Evolutionary conservation across 2,113 vertebrate species (phyloP), one percentile per base, ranked within the genome.

Genomic region (Sylvietta virens): DNA sequence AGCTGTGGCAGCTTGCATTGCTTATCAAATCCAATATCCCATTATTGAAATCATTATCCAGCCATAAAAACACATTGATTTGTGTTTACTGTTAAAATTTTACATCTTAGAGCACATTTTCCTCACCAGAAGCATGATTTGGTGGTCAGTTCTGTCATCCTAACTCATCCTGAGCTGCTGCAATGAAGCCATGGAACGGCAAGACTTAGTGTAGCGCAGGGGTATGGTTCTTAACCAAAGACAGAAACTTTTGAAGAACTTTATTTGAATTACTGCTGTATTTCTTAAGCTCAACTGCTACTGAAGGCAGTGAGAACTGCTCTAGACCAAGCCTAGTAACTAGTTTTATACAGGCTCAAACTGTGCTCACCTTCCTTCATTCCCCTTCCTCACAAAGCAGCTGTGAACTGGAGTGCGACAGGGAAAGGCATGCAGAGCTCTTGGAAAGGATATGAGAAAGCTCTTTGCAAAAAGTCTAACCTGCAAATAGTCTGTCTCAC

Each of bases 61-160:
- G 47, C 44, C 78, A 79, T 73, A 85, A 90, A 89, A 89, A 42
- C 39, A 64, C 37, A 82, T 76, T 94, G 89, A 85, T 91, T 90
- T 47, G 30, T 95, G 50, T 90, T 96, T 95, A 80, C 62, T 85
- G 62, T 72, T 95, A 87, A 90, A 72, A 92, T 90, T 95, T 87
- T 71, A 90, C 62, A 93, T 35, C 33, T 83, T 90, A 70, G 91
- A 90, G 71, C 33, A 76, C 53, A 70, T 62, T 88, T 92, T 78
- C 31, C 39, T 73, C 66, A 47, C 76, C 58, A 86, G 80, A 86
- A 73, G 40, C 74, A 91, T 37, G 24, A 88, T 77, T 62, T 94
- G 42, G 51, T 90, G 31, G 73, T 84, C 45, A 58, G 1, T 89
- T 95, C 85, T 54, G 51, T 70, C 62, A 81, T 26, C 37, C 45